Conservation (phyloP, 1,140 invertebrate genomes). For the Pygmarrhopalites habei region DNA sequence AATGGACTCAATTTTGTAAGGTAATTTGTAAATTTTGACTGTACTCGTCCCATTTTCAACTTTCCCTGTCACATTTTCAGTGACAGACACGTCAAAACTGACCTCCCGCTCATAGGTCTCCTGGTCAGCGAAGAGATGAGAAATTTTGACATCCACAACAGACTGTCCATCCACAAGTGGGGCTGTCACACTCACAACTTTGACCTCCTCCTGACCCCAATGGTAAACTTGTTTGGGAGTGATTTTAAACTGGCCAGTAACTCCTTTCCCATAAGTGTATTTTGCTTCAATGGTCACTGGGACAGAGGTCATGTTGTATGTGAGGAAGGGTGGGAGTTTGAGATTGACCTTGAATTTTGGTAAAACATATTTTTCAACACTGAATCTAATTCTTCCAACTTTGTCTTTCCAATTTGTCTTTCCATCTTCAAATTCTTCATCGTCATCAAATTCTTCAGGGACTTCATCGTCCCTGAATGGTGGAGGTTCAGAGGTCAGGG, state of each 20-base stretch:
- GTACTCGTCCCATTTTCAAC: constrained; percentile 57
- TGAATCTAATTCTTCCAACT: constrained; percentile 50
- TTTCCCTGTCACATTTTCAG: neutral
- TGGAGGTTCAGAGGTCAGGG: neutral
- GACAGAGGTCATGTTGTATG: constrained; percentile 67
- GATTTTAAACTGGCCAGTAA: neutral
- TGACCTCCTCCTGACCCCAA: neutral
- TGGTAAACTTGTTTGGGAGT: neutral
- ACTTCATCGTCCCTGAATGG: neutral
- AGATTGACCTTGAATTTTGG: constrained; percentile 84
- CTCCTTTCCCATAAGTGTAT: constrained; percentile 13
- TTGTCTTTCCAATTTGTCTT: too few species aligned
- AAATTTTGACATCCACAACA: constrained; percentile 60
- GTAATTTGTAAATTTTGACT: constrained; percentile 66
- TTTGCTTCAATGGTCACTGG: constrained; percentile 48
- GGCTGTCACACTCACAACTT: too few species aligned
- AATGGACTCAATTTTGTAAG: constrained; percentile 72
- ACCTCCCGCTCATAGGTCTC: constrained; percentile 48
- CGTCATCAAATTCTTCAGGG: neutral
- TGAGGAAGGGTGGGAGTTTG: constrained; percentile 67
- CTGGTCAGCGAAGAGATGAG: neutral
- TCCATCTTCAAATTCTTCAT: neutral
- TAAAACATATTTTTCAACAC: constrained; percentile 86
- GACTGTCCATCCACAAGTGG: constrained; percentile 59
- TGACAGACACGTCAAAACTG: constrained; percentile 37